Evolutionary conservation across 2,113 vertebrate species (phyloP).

Genomic region (Myocastor coypus): DNA sequence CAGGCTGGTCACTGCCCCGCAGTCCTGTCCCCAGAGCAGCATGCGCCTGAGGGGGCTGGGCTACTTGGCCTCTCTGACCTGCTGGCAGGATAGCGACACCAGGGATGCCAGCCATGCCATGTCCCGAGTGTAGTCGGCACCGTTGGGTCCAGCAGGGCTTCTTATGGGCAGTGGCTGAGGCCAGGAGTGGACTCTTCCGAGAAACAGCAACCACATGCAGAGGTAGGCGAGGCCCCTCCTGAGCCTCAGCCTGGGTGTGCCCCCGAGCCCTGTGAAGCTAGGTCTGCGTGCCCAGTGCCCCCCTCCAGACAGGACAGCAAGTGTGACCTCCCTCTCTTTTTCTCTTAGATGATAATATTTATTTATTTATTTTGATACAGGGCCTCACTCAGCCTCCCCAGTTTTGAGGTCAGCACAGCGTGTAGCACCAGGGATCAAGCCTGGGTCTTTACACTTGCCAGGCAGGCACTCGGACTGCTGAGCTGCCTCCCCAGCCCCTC

Average conservation of each 20-base stretch:
- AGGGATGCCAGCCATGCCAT: not conserved
- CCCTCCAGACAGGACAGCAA: not conserved
- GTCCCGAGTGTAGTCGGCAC: not conserved
- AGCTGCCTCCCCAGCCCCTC: too few relatives aligned
- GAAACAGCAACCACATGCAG: too few relatives aligned
- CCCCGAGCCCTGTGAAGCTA: not conserved
- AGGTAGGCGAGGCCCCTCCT: not conserved
- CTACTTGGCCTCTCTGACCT: not conserved
- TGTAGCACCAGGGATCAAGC: too few relatives aligned
- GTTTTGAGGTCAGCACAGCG: too few relatives aligned
- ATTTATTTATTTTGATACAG: too few relatives aligned
- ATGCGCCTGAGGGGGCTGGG: accelerated
- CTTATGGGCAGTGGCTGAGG: not conserved
- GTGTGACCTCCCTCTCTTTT: too few relatives aligned
- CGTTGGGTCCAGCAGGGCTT: not conserved
- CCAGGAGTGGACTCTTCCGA: not conserved
- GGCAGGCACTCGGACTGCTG: too few relatives aligned
- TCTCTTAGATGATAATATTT: too few relatives aligned
- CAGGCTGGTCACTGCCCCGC: not conserved
- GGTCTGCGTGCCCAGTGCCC: not conserved
- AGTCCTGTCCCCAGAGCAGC: not conserved
- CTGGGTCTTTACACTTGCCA: too few relatives aligned
- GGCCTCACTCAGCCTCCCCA: too few relatives aligned
- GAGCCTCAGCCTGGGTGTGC: not conserved
- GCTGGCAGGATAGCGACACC: not conserved